Conservation (phyloP, 2,113 vertebrate species). For the Pristiophorus japonicus region DNA sequence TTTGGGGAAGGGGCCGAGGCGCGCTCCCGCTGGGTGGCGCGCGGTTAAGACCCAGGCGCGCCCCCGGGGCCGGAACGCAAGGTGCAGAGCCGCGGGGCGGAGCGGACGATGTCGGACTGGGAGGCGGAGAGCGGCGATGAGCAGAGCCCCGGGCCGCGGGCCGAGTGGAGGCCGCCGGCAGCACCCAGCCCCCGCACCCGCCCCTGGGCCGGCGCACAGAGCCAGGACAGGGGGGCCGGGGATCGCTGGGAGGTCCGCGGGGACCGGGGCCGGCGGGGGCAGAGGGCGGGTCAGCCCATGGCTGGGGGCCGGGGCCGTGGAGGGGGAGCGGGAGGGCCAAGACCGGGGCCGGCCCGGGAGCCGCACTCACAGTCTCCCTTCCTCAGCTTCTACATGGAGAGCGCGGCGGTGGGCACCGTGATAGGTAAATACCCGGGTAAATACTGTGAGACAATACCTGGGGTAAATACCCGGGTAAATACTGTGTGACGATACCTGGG, state of each 20-base stretch:
- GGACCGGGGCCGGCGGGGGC: background rate
- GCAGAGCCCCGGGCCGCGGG: rapidly evolving
- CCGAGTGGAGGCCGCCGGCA: rapidly evolving
- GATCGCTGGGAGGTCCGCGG: background rate
- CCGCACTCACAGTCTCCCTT: background rate
- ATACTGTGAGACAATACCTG: rapidly evolving
- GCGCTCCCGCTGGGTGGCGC: background rate
- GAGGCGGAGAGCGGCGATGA: conserved; percentile 45
- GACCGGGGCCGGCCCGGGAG: background rate
- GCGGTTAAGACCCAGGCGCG: background rate
- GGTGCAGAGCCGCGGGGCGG: rapidly evolving
- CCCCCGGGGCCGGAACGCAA: no score
- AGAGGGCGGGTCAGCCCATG: background rate
- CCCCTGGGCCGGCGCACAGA: no score
- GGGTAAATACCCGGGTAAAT: background rate
- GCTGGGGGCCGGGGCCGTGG: rapidly evolving
- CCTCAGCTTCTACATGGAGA: conserved; percentile 62
- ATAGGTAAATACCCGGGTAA: conserved; percentile 55
- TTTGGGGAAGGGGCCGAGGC: background rate
- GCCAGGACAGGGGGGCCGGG: background rate
- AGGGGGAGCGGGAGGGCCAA: no score
- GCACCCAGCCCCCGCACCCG: no score
- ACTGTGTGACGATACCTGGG: no score
- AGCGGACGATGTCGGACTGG: conserved; percentile 57
- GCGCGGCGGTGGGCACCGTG: conserved; percentile 56